phyloP scores from a whole-genome alignment of 1,140 invertebrate species.

The Hydropsyche tenuis region DNA sequence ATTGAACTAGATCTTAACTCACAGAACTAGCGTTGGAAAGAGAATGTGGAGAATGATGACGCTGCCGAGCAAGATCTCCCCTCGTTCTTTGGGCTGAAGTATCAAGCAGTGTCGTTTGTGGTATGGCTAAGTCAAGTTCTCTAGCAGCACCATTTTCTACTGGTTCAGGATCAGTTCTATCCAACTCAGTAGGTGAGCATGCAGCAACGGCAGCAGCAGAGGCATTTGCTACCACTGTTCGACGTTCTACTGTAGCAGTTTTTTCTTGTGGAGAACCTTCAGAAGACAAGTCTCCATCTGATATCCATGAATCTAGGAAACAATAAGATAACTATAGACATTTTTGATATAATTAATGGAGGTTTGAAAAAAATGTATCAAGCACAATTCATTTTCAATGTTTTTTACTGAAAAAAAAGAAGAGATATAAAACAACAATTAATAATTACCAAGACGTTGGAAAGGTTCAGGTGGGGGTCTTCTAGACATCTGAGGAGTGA shows the following conservation, averaged over 20 bases:
- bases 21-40: conserved; percentile 74
- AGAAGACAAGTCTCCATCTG: conserved; percentile 48
- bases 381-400: too few relatives aligned
- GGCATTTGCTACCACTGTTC: conserved; percentile 53
- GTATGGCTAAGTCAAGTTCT: conserved; percentile 85
- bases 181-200: conserved; percentile 18
- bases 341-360: too few relatives aligned
- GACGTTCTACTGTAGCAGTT: conserved; percentile 77
- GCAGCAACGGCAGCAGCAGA: not conserved
- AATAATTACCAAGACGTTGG: conserved; percentile 45
- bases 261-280: conserved; percentile 63
- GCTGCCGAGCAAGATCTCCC: conserved; percentile 78
- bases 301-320: conserved; percentile 48
- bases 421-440: conserved; percentile 20
- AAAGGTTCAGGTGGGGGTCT: conserved; percentile 72
- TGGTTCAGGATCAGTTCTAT: conserved; percentile 5
- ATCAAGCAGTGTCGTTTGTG: conserved; percentile 81
- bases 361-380: not conserved
- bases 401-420: conserved; percentile 18
- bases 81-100: conserved; percentile 87
- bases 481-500: conserved; percentile 77
- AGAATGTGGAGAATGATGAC: conserved; percentile 60
- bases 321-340: not conserved
- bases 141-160: conserved; percentile 53
- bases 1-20: conserved; percentile 49